Base-by-base conservation (phyloP, 64 coral and sea anemone species). In the Orbicella faveolata region DNA sequence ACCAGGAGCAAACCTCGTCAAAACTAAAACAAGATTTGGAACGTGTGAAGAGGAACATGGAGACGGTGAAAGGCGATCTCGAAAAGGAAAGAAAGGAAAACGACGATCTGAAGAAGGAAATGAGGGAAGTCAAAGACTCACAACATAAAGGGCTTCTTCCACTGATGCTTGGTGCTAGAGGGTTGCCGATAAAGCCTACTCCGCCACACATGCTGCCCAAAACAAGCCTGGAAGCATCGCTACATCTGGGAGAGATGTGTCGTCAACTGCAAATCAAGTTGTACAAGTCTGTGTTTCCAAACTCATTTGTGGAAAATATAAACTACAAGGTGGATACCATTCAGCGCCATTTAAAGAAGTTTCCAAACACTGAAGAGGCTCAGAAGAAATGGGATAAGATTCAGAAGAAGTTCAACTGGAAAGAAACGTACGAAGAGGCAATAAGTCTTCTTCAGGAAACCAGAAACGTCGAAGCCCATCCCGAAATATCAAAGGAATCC, bases 161-260 rank as follows among this genome's bases (percentile, higher is more conserved):
- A 7, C 25, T 70, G 21, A 70, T 70, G 21, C 2, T 7, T 33
- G 67, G 67, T 33, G n/a, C 67, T 10, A 70, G 7, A 70, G 67
- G 21, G 4, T 26, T 70, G 21, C 67, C 67, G 8, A 70, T 26
- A 11, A 70, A 70, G 21, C 67, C 67, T 26, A 5, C 25, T 10
- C 67, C 4, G n/a, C 7, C 67, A 25, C 19, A 23, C 0, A 70
- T 70, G 8, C 67, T 70, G n/a, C 67, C 67, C 21, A 23, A 33
- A 70, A 70, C 67, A 23, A 70, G 67, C 67, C 21, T 23, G 21
- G 67, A 70, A 70, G 82, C 82, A 2, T 36, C n/a, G 63, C 33
- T 19, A 1, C 61, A 85, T 20, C 36, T 85, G 59, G 82, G 82
- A 19, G 82, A 85, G 68, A 67, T 85, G 82, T 85, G 82, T 63